These are phyloP conservation scores for Hippocampus mohnikei DNA, from an alignment of 2,113 vertebrate genomes.

Conservation along the genomic window DNA sequence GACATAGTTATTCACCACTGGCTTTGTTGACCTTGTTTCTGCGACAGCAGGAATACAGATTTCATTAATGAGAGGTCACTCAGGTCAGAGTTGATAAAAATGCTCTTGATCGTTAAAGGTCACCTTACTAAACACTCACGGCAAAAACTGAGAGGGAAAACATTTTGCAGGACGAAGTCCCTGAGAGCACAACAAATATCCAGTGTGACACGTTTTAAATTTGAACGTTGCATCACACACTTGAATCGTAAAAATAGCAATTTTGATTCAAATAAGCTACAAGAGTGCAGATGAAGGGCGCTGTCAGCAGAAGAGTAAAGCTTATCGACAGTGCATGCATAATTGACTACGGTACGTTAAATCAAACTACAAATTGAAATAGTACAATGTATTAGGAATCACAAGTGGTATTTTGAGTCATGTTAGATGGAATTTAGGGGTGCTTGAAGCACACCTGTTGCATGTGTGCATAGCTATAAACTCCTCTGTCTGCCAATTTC, in stretches of 20 bases:
- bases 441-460: neutral
- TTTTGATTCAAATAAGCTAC: neutral
- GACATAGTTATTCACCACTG: neutral
- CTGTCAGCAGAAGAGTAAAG: neutral
- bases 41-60: neutral
- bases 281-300: neutral
- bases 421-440: neutral
- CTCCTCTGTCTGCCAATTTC: slow-evolving; percentile 29
- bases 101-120: neutral
- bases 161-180: neutral
- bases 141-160: neutral
- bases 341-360: neutral
- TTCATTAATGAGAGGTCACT: neutral
- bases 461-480: slow-evolving; percentile 11
- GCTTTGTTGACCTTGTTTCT: neutral
- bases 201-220: neutral
- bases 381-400: neutral
- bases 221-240: neutral
- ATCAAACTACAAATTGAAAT: neutral
- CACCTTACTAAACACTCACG: neutral
- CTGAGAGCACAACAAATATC: neutral
- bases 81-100: neutral
- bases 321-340: neutral
- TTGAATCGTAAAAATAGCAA: neutral
- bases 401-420: neutral